Evolutionary conservation across 2,888 invertebrate genomes (phyloP).

Genomic region (Anaspis maculata): DNA sequence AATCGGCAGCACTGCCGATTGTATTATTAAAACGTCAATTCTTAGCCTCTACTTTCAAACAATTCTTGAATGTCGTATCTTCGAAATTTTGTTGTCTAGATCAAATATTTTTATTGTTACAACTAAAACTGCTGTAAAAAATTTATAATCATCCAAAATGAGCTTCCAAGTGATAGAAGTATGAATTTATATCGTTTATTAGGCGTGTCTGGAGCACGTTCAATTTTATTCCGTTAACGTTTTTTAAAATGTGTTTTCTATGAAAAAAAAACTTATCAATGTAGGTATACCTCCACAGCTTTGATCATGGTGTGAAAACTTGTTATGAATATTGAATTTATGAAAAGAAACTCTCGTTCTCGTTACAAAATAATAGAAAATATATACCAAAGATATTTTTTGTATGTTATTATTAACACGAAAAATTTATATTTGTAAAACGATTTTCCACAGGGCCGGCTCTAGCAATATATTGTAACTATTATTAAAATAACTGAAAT

Average conservation of each 20-base stretch:
- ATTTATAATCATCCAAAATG: conserved; percentile 21
- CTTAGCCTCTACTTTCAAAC: no score
- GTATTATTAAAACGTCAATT: conserved; percentile 21
- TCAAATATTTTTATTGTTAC: conserved; percentile 9
- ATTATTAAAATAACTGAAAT: background rate
- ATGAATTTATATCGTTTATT: no score
- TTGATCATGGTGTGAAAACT: conserved; percentile 30
- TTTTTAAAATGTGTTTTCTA: conserved; percentile 23
- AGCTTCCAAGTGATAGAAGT: conserved; percentile 25
- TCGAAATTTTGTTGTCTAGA: conserved; percentile 17
- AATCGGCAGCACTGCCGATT: conserved; percentile 18
- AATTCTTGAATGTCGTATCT: conserved; percentile 12
- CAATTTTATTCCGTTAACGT: conserved; percentile 12
- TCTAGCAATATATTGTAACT: conserved; percentile 11
- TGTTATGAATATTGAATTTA: conserved; percentile 33
- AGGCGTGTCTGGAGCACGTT: no score
- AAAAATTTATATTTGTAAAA: conserved; percentile 38
- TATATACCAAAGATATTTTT: conserved; percentile 43
- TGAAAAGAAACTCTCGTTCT: no score
- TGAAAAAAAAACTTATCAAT: no score
- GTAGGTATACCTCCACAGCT: no score
- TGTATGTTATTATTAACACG: conserved; percentile 39
- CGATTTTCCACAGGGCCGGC: no score
- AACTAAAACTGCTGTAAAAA: conserved; percentile 8
- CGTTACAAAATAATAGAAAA: no score